These are phyloP conservation scores for Todiramphus chloris DNA, from an alignment of 2,113 vertebrate species.

Conservation along the genomic window DNA sequence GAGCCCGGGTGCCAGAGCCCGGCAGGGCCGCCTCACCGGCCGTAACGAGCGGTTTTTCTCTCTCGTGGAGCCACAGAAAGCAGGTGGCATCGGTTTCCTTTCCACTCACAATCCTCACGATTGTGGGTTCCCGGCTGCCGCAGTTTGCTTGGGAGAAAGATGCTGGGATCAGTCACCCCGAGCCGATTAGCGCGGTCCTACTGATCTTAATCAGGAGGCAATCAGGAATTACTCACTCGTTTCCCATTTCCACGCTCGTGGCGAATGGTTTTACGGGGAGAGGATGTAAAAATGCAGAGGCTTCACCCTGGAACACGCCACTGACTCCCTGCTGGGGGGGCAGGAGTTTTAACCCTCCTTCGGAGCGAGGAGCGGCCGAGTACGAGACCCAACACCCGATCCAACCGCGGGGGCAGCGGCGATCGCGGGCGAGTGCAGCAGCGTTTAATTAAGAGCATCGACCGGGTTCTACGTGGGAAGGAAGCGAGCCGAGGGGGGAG, in stretches of 20 bases:
- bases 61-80: background rate
- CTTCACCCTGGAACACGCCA: background rate
- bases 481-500: background rate
- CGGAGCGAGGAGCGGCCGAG: background rate
- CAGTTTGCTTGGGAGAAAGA: background rate
- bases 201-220: background rate
- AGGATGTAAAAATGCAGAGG: background rate
- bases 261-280: background rate
- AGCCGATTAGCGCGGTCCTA: background rate
- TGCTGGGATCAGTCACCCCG: background rate
- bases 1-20: too few species aligned
- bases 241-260: background rate
- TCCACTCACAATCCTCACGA: background rate
- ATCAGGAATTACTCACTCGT: background rate
- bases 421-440: background rate
- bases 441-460: background rate
- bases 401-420: background rate
- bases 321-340: background rate
- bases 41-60: background rate
- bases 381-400: background rate
- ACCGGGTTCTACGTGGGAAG: background rate
- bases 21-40: background rate
- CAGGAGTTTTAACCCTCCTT: background rate
- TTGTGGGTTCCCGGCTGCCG: background rate
- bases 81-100: background rate